These are phyloP conservation scores for Micrasema minimum DNA, from an alignment of 1,140 invertebrate species.

Conservation along the genomic window DNA sequence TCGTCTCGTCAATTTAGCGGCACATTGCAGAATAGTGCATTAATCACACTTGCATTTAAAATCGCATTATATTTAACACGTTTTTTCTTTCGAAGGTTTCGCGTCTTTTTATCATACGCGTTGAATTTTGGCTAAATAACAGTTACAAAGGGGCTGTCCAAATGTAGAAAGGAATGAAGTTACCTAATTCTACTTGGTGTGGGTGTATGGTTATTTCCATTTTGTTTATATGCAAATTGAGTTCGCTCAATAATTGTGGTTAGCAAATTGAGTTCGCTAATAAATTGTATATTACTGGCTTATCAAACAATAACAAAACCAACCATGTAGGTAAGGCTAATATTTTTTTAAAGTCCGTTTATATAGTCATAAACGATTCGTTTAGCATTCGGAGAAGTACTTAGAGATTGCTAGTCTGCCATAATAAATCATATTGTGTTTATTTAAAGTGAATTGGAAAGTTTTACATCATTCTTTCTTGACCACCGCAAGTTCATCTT, in stretches of 20 bases:
- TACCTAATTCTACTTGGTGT: neutral
- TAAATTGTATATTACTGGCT: neutral
- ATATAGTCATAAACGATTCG: no score
- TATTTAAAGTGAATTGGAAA: no score
- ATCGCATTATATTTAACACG: neutral
- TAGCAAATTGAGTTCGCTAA: neutral
- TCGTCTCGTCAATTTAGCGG: slow-evolving; percentile 10
- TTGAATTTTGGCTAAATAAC: neutral
- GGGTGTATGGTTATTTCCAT: neutral
- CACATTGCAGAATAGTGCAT: slow-evolving; percentile 9
- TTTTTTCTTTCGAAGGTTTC: slow-evolving; percentile 5
- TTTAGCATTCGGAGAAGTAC: no score
- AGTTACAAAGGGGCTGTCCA: slow-evolving; percentile 24
- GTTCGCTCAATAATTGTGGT: neutral
- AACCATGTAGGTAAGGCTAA: no score
- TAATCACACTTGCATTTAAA: neutral
- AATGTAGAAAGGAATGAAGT: slow-evolving; percentile 6
- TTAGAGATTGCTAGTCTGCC: no score
- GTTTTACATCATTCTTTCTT: no score
- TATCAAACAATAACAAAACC: no score
- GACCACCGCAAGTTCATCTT: no score
- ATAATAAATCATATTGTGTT: no score
- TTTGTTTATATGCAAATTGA: slow-evolving; percentile 22
- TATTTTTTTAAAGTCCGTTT: no score
- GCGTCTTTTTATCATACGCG: neutral